Evolutionary conservation across 53 echinoderm and acorn worm species (phyloP).

Genomic region (Echinometra lucunter): DNA sequence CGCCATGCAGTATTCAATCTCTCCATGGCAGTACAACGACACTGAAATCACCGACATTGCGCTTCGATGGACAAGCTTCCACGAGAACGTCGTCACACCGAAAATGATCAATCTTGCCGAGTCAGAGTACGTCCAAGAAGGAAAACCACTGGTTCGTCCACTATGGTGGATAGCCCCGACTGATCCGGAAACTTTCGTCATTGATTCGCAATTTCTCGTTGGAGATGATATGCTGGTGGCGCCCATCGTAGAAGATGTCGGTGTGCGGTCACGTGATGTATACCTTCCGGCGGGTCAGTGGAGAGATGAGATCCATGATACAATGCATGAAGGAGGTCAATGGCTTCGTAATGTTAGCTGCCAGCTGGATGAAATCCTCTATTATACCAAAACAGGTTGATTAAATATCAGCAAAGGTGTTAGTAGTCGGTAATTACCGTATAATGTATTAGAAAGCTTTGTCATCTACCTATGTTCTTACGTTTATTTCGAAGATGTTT

Average conservation of each 20-base stretch:
- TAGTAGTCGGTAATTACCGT: too few species aligned
- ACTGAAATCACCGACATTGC: slow-evolving; percentile 83
- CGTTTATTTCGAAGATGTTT: too few species aligned
- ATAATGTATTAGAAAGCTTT: too few species aligned
- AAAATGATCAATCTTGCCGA: slow-evolving; percentile 76
- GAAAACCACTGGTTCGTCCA: slow-evolving; percentile 86
- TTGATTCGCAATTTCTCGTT: slow-evolving; percentile 89
- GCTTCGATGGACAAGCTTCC: slow-evolving; percentile 88
- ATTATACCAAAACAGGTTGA: slow-evolving; percentile 61
- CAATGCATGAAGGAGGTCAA: slow-evolving; percentile 65
- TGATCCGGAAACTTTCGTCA: slow-evolving; percentile 75
- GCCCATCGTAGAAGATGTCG: slow-evolving; percentile 78
- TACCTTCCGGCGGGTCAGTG: slow-evolving; percentile 88
- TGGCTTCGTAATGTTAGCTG: slow-evolving; percentile 79
- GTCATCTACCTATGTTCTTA: too few species aligned
- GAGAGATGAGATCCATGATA: slow-evolving; percentile 70
- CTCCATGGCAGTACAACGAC: slow-evolving; percentile 79
- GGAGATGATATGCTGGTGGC: slow-evolving; percentile 91
- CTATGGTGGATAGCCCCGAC: slow-evolving; percentile 94
- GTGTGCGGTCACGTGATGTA: slow-evolving; percentile 75
- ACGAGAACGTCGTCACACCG: slow-evolving; percentile 81
- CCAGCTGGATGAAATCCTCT: slow-evolving; percentile 80
- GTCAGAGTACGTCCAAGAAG: slow-evolving; percentile 72
- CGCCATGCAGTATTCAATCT: slow-evolving; percentile 76
- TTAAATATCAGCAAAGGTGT: neutral